Percentiles rank a stretch among this genome's conserved stretches.
These are phyloP conservation scores for Takifugu bimaculatus DNA, from an alignment of 2,113 vertebrate species.

Conservation along the genomic window DNA sequence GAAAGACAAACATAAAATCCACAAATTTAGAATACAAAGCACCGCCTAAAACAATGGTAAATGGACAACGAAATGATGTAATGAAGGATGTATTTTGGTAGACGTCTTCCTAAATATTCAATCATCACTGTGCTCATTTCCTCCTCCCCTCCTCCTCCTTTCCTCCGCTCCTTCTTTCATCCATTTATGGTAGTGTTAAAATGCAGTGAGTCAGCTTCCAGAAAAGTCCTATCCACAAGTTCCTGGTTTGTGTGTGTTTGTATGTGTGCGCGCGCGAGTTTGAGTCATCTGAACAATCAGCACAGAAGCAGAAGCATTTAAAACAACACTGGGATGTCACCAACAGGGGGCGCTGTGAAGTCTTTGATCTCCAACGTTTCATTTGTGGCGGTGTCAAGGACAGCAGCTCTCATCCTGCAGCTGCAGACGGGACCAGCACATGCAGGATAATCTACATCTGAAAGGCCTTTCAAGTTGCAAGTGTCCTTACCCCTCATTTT, in stretches of 20 bases:
- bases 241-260: constrained; percentile 10
- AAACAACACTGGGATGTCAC: constrained; percentile 5
- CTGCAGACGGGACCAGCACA: constrained; percentile 2
- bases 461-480: not conserved
- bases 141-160: constrained; percentile 42
- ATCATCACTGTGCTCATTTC: constrained; percentile 55
- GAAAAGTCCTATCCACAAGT: constrained; percentile 49
- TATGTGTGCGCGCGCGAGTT: constrained; percentile 4
- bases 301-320: constrained; percentile 20
- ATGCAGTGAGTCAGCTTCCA: constrained; percentile 65
- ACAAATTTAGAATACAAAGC: not conserved
- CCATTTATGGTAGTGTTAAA: constrained; percentile 61
- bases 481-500: not conserved
- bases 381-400: constrained; percentile 54
- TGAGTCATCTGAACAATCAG: constrained; percentile 32
- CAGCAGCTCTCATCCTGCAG: constrained; percentile 32
- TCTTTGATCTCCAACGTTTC: constrained; percentile 6
- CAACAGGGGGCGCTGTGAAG: constrained; percentile 62
- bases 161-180: constrained; percentile 50
- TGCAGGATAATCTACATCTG: constrained; percentile 6
- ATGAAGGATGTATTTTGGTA: constrained; percentile 54
- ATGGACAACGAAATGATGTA: constrained; percentile 56
- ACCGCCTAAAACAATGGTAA: constrained; percentile 50
- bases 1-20: not conserved
- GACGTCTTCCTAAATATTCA: constrained; percentile 52